Percentiles rank a stretch among this genome's conserved stretches.
These are phyloP conservation scores for Trididemnum nubilum DNA, from an alignment of 23 tunicate species.

Conservation along the genomic window DNA sequence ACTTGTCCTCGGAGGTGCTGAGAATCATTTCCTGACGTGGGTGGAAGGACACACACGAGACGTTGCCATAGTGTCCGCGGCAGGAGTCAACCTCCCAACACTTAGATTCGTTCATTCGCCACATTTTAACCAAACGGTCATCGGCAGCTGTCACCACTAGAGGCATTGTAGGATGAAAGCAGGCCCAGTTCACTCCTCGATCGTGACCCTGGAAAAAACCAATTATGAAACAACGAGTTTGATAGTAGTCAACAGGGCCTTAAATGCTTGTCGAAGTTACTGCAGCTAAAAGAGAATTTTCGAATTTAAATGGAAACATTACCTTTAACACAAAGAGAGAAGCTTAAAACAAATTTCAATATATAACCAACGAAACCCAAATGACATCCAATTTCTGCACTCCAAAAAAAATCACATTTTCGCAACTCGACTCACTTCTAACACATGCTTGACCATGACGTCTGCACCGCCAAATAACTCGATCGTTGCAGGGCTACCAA, in stretches of 20 bases:
- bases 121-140: conserved; percentile 89
- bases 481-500: conserved; percentile 71
- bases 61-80: conserved; percentile 96
- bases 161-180: conserved; percentile 96
- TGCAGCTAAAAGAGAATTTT: neutral
- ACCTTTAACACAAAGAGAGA: too few species aligned
- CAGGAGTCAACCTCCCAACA: conserved; percentile 99
- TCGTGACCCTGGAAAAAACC: conserved; percentile 84
- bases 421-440: conserved; percentile 78
- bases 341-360: too few species aligned
- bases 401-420: too few species aligned
- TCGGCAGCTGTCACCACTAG: conserved; percentile 97
- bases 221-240: neutral
- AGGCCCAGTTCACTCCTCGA: conserved; percentile 99
- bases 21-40: conserved; percentile 87
- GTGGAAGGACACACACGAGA: conserved; percentile 93
- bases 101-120: conserved; percentile 97
- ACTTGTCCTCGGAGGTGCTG: conserved; percentile 94
- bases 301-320: too few species aligned
- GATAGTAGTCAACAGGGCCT: too few species aligned
- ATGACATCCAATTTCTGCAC: too few species aligned
- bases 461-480: conserved; percentile 93
- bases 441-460: conserved; percentile 88
- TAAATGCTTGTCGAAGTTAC: neutral
- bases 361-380: too few species aligned